Conservation (phyloP, 2,888 invertebrate species). For the Dynastes maya region DNA sequence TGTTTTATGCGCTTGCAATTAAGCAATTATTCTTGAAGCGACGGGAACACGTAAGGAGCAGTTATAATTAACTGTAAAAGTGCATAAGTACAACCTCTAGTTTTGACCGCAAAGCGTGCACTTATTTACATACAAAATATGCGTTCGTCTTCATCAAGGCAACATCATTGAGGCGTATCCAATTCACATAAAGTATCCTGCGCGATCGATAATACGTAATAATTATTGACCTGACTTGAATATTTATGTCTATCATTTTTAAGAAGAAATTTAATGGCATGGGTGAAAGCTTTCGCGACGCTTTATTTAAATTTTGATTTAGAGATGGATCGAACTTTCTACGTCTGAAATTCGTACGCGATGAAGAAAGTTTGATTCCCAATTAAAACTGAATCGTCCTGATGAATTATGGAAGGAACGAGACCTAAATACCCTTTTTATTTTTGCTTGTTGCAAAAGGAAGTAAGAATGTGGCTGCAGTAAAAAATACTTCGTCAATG, state of each 20-base stretch:
- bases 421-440: conserved; percentile 15
- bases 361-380: conserved; percentile 18
- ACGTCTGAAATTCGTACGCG: not conserved
- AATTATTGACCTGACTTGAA: conserved; percentile 21
- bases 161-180: conserved; percentile 38
- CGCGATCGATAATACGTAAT: conserved; percentile 30
- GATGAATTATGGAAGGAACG: conserved; percentile 30
- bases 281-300: conserved; percentile 29
- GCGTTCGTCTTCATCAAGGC: conserved; percentile 34
- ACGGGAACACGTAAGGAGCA: conserved; percentile 8
- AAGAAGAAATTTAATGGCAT: conserved; percentile 18
- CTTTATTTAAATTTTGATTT: conserved; percentile 37
- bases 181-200: conserved; percentile 14
- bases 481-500: too few species aligned
- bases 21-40: conserved; percentile 26
- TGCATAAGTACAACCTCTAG: conserved; percentile 9
- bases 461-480: not conserved
- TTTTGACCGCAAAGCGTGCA: conserved; percentile 7
- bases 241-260: conserved; percentile 36
- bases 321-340: conserved; percentile 21
- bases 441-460: not conserved
- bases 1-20: conserved; percentile 38
- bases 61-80: conserved; percentile 31
- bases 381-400: conserved; percentile 19
- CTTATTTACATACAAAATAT: conserved; percentile 29